Percentiles rank a stretch among this genome's conserved stretches.
phyloP scores from a whole-genome alignment of 2,797 vertebrate genomes.

The Premnoplex brunnescens region DNA sequence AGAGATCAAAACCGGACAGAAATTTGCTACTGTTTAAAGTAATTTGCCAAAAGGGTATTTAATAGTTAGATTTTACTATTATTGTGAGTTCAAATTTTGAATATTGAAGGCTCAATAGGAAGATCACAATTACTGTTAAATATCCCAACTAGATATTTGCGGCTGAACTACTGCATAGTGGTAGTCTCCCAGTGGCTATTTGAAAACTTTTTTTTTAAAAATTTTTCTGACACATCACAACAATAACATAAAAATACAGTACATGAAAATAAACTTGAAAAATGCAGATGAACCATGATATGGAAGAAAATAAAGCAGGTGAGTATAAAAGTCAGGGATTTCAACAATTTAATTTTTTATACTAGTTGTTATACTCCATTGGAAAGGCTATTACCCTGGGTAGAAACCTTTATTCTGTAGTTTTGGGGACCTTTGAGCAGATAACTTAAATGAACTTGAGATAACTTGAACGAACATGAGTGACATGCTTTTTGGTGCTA shows the following conservation, averaged over 20 bases:
- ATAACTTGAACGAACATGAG: background rate
- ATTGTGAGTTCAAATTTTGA: conserved; percentile 29
- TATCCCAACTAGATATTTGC: conserved; percentile 60
- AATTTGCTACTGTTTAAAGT: conserved; percentile 51
- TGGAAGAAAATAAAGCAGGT: conserved; percentile 15
- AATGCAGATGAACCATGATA: background rate
- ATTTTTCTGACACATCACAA: conserved; percentile 43
- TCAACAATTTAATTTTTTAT: conserved; percentile 3
- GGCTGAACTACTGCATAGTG: conserved; percentile 29
- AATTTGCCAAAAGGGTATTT: conserved; percentile 59
- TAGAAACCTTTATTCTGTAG: background rate
- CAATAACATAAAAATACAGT: background rate
- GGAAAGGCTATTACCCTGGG: background rate
- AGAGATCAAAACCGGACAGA: conserved; percentile 59
- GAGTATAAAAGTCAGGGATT: background rate
- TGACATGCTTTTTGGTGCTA: background rate
- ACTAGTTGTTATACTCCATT: background rate
- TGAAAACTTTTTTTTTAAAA: conserved; percentile 9
- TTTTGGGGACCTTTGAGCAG: background rate
- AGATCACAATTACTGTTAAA: conserved; percentile 69
- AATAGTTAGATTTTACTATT: conserved; percentile 67
- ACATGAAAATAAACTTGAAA: conserved; percentile 56
- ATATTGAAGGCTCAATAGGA: conserved; percentile 35
- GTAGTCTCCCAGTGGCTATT: conserved; percentile 37
- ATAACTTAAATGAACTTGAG: background rate